Conservation (phyloP, 53 echinoderm and acorn worm species). For the Stichopus horrens region DNA sequence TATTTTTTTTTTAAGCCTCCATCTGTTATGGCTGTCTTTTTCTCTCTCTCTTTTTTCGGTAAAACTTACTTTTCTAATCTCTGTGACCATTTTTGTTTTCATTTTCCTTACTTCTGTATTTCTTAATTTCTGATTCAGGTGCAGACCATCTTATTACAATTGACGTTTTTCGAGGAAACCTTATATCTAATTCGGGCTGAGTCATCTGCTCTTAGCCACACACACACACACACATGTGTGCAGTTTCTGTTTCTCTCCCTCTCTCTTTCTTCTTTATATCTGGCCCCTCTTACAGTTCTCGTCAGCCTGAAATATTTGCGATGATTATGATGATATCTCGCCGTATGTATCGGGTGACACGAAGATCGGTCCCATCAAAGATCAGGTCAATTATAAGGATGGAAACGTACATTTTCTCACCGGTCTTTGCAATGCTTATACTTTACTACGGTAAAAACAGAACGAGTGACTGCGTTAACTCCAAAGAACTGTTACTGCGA, state of each 20-base stretch:
- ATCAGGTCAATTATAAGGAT: constrained; percentile 7
- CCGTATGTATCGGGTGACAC: background rate
- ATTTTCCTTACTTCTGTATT: background rate
- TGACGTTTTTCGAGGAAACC: constrained; percentile 20
- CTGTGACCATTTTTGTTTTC: background rate
- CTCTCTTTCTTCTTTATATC: background rate
- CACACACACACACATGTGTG: background rate
- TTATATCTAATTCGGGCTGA: constrained; percentile 32
- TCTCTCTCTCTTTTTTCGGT: too few species aligned
- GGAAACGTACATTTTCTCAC: background rate
- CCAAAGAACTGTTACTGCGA: too few species aligned
- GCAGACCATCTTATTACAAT: background rate
- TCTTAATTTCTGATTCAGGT: background rate
- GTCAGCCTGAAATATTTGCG: background rate
- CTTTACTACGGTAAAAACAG: too few species aligned
- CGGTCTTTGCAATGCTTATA: background rate
- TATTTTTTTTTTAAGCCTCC: too few species aligned
- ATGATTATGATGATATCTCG: background rate
- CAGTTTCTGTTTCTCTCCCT: too few species aligned
- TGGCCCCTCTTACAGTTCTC: background rate
- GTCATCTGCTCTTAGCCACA: constrained; percentile 22
- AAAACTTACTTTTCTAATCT: too few species aligned
- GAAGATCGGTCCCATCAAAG: background rate
- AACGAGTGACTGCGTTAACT: too few species aligned
- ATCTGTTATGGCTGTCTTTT: too few species aligned